Conservation (phyloP, 1,140 invertebrate genomes). For the Steinernema khuongi region DNA sequence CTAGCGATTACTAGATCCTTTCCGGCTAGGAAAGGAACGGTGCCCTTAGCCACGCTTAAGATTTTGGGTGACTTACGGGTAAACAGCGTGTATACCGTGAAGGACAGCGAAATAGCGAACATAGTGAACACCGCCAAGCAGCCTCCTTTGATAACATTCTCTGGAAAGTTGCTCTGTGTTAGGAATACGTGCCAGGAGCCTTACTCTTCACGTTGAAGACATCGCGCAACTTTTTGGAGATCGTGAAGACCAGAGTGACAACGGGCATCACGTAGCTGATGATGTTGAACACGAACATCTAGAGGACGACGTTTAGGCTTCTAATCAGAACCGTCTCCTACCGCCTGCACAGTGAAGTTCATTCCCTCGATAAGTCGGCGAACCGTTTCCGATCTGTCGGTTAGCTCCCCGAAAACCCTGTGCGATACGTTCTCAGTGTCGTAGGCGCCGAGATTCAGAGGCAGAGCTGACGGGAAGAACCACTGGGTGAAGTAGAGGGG, state of each 20-base stretch:
- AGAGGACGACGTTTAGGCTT: not conserved
- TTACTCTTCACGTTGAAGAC: not conserved
- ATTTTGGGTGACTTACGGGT: too few species aligned
- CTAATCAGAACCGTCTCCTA: not conserved
- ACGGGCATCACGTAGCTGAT: conserved; percentile 3
- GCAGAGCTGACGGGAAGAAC: not conserved
- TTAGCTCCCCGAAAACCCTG: not conserved
- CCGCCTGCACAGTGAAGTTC: not conserved
- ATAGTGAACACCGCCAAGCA: too few species aligned
- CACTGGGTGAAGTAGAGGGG: not conserved
- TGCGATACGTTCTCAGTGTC: not conserved
- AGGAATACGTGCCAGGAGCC: not conserved
- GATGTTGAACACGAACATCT: not conserved
- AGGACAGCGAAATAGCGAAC: too few species aligned
- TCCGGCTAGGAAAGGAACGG: too few species aligned
- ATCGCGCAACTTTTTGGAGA: not conserved
- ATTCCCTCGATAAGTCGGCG: not conserved
- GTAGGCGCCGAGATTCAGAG: not conserved
- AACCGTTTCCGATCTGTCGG: not conserved
- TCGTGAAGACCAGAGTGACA: not conserved
- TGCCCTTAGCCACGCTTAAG: too few species aligned
- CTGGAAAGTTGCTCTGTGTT: not conserved
- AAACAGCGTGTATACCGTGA: too few species aligned
- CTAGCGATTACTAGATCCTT: too few species aligned
- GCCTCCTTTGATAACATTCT: not conserved